Evolutionary conservation across 1,140 invertebrate species (phyloP), one percentile per base, ranked within the genome.

Genomic region (Hyles vespertilio): DNA sequence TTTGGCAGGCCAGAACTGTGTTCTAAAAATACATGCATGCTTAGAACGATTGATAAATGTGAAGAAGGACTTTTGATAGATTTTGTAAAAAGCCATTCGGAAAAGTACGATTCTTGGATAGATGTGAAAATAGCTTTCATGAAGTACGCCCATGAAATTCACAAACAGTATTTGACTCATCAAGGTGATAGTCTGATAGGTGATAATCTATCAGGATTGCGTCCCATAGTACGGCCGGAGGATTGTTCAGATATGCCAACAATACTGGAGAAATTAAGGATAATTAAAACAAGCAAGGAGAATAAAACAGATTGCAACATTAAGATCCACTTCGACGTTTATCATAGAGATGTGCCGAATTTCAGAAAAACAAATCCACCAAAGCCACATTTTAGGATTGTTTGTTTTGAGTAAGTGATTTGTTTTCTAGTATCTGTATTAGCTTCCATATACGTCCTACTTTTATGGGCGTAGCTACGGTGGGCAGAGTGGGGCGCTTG

Each of bases 241-340:
- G 84, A 89, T 58, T 82, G 77, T 58, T 72, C 58, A 11, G 72
- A 82, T 63, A 70, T 80, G 63, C 56, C 48, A 5, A 65, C 73
- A 47, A 69, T 89, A 3, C 66, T 89, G 51, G 69, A 79, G 5
- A 84, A 84, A 50, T 58, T 90, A 44, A 80, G 79, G 58, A 79
- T 89, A 22, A 79, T 89, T 53, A 61, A 69, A 57, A 70, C 56
- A 49, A 58, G 74, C 34, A 72, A 72, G 46, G 62, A 47, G 10
- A 34, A 60, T 8, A 36, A 51, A 43, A 32, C 49, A 9, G 66
- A 76, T 61, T 69, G 72, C 11, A 69, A 46, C 52, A 59, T 89
- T 3, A 68, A 58, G 43, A 69, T 90, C 52, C 69, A 82, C 66
- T 90, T 82, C 55, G 87, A 90, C 73, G 79, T 89, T 10, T 90